Evolutionary conservation across 2,113 vertebrate genomes (phyloP).

Genomic region (Oreochromis aureus): DNA sequence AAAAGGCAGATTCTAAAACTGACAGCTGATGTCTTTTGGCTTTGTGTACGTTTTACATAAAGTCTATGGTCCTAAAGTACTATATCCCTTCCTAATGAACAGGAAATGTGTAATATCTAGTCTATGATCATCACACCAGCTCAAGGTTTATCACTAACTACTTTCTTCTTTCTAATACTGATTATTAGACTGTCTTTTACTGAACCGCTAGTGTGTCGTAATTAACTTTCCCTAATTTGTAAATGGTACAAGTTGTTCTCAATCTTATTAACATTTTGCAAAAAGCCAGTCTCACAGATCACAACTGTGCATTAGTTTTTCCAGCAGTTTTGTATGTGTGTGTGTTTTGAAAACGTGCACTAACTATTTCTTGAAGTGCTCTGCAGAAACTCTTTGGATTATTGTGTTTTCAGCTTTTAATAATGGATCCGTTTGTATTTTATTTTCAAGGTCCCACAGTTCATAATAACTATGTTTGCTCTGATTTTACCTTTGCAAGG

Average conservation of each 20-base stretch:
- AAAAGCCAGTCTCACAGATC: neutral
- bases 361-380: neutral
- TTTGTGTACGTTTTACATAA: neutral
- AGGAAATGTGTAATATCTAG: neutral
- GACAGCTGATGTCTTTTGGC: neutral
- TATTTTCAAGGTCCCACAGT: neutral
- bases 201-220: neutral
- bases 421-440: neutral
- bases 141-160: neutral
- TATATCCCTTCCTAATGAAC: neutral
- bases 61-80: neutral
- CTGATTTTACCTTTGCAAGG: neutral
- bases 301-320: neutral
- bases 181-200: neutral
- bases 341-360: neutral
- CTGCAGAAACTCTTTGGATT: neutral
- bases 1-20: neutral
- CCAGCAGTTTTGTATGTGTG: neutral
- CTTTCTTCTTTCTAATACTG: neutral
- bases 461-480: neutral
- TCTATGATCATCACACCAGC: neutral
- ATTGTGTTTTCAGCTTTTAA: neutral
- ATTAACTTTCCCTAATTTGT: neutral
- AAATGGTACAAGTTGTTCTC: neutral
- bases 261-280: neutral